Percentiles rank a stretch among this genome's conserved stretches.
Conservation (phyloP, 2,113 vertebrate genomes). For the Collichthys lucidus region DNA sequence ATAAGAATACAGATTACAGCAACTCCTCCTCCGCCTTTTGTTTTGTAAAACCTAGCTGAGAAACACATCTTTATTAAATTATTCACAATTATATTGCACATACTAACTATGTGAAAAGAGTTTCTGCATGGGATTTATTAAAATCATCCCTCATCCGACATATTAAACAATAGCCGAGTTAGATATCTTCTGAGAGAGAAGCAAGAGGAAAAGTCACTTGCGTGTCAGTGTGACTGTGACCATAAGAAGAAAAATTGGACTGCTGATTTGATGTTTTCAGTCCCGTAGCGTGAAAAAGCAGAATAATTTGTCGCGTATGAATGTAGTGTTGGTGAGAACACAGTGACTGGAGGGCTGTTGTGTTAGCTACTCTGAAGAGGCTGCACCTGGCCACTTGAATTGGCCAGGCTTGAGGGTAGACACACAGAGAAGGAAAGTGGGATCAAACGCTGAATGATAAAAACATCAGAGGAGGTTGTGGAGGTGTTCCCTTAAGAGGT, state of each 20-base stretch:
- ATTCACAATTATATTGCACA: neutral
- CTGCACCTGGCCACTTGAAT: conserved; percentile 72
- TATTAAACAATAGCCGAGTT: neutral
- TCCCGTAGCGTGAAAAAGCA: conserved; percentile 44
- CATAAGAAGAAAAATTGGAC: conserved; percentile 31
- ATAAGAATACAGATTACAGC: neutral
- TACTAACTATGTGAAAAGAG: neutral
- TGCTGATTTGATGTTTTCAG: conserved; percentile 51
- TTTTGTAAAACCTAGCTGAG: neutral
- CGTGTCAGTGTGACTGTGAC: neutral
- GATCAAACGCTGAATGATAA: conserved; percentile 70
- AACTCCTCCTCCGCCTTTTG: too few relatives aligned
- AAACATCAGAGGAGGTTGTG: conserved; percentile 55
- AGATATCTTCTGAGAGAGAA: conserved; percentile 9
- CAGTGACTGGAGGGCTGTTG: conserved; percentile 48
- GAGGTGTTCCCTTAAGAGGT: conserved; percentile 46
- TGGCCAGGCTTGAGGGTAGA: conserved; percentile 37
- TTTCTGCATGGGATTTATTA: neutral
- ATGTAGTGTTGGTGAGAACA: conserved; percentile 44
- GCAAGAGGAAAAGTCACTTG: neutral
- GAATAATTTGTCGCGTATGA: conserved; percentile 55
- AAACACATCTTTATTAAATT: neutral
- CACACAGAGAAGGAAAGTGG: conserved; percentile 47
- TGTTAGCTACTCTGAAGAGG: conserved; percentile 60
- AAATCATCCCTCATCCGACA: conserved; percentile 3